Evolutionary conservation across 1,140 invertebrate genomes (phyloP), one percentile per base, ranked within the genome.

Genomic region (Drosophila simulans): DNA sequence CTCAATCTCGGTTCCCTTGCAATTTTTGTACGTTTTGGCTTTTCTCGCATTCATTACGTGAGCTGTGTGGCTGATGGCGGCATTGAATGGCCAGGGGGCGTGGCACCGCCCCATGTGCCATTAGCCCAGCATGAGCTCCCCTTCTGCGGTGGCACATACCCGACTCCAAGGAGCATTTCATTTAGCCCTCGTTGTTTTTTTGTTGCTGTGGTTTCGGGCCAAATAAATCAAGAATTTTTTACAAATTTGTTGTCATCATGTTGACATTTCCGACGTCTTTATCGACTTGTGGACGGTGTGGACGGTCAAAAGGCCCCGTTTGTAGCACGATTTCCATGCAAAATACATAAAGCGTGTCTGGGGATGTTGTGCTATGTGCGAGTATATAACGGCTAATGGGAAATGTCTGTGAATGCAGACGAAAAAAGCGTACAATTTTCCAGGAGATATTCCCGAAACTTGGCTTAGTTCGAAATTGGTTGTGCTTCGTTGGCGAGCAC

Each of bases 201-300:
- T 76, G 71, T 49, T 52, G 51, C 74, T 85, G 65, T 51, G 58
- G 60, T 76, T 81, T 71, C 54, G 13, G 63, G 66, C 51, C 56
- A 88, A 80, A 89, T 89, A 89, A 89, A 89, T 89, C 84, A 89
- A 89, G 84, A 66, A 89, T 89, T 89, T 86, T 89, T 89, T 89
- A 89, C 84, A 89, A 89, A 89, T 89, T 70, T 89, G 84, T 89
- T 89, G 84, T 89, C 84, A 89, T 89, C 84, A 89, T 83, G 84
- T 89, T 84, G 84, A 89, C 83, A 88, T 88, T 88, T 88, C 83
- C 83, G 83, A 88, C 85, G 77, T 89, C 84, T 89, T 89, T 89
- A 89, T 89, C 84, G 84, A 76, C 72, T 78, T 73, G 31, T 31
- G 31, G 31, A 31, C 48, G 49, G 46, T 73, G 31, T 31, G 60